phyloP scores from a whole-genome alignment of 1,140 invertebrate species.

The Hyposmocoma kahamanoa region DNA sequence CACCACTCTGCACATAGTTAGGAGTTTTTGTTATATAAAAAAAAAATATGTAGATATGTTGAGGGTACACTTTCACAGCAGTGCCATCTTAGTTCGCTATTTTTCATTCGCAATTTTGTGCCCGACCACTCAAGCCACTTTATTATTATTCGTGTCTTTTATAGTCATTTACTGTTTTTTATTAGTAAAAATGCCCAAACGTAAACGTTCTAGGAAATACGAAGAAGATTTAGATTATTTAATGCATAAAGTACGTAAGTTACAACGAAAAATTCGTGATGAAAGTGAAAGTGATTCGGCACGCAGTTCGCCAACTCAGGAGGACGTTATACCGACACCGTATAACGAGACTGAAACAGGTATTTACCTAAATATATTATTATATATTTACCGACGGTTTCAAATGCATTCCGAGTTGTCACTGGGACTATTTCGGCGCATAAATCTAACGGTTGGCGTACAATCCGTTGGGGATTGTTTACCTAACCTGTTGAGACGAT shows the following conservation, averaged over 20 bases:
- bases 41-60: no score
- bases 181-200: not conserved
- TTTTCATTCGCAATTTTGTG: slow-evolving; percentile 1
- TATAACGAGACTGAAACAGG: not conserved
- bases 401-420: not conserved
- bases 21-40: not conserved
- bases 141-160: not conserved
- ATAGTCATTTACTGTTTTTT: not conserved
- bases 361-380: not conserved
- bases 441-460: not conserved
- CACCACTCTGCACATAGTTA: not conserved
- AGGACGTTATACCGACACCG: not conserved
- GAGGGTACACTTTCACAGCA: no score
- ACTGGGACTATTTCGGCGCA: not conserved
- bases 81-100: not conserved
- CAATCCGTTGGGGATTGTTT: not conserved
- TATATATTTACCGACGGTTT: not conserved
- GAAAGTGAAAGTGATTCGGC: not conserved
- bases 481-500: not conserved
- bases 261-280: not conserved
- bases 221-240: not conserved
- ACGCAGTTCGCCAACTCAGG: not conserved
- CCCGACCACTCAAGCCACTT: slow-evolving; percentile 1
- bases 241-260: not conserved
- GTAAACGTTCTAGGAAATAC: not conserved